These are phyloP conservation scores for Leptarthrus brevirostris DNA, from an alignment of 2,888 invertebrate genomes.

Conservation along the genomic window DNA sequence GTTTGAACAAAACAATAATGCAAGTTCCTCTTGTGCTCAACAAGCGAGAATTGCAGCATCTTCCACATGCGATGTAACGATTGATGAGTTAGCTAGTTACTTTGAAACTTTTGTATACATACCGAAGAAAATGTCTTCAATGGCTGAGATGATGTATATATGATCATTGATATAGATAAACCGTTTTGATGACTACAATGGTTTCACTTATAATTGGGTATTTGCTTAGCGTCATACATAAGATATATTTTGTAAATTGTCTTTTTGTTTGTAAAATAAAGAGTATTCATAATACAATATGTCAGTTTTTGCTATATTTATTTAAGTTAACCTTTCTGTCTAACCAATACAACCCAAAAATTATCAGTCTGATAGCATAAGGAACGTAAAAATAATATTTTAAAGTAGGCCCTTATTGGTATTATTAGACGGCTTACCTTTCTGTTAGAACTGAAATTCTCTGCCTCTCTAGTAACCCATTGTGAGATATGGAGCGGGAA, in stretches of 20 bases:
- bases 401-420: too few relatives aligned
- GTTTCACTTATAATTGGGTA: constrained; percentile 8
- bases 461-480: too few relatives aligned
- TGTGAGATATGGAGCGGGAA: too few relatives aligned
- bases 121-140: constrained; percentile 96
- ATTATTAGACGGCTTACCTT: too few relatives aligned
- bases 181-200: constrained; percentile 7
- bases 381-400: too few relatives aligned
- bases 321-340: background rate
- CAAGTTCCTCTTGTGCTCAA: constrained; percentile 77
- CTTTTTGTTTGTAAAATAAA: constrained; percentile 36
- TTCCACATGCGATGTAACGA: constrained; percentile 81
- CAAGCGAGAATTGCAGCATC: constrained; percentile 73
- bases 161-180: constrained; percentile 65
- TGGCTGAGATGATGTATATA: constrained; percentile 99
- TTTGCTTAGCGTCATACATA: background rate
- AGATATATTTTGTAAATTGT: constrained; percentile 37
- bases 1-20: constrained; percentile 36
- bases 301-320: background rate
- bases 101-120: constrained; percentile 96
- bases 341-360: too few relatives aligned
- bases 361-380: too few relatives aligned
- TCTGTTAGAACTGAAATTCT: too few relatives aligned
- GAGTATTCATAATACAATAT: background rate
- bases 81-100: constrained; percentile 94